Base-by-base conservation (phyloP, 2,797 vertebrate genomes). In the Danio aesculapii region DNA sequence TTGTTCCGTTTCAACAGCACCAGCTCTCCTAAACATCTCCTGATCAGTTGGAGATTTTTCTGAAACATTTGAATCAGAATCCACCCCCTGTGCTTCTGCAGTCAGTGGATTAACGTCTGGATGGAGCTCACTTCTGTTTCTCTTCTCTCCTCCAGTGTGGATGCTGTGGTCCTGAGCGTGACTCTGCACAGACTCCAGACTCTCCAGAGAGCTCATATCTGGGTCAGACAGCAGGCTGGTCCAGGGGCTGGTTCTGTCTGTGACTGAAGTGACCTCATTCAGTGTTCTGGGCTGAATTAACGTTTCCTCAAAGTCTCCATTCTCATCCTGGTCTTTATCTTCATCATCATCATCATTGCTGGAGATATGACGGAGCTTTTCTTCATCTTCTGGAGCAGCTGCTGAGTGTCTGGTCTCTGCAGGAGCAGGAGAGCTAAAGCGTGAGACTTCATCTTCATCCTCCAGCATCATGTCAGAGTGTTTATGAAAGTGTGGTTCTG, bases 181-280 rank as follows among this genome's bases (percentile, higher is more conserved):
- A 9, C 71, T 81, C 4, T 84, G 90, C 14, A 86, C 81, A 16
- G 2, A n/a, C 61, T 90, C 82, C 0, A 79, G 46, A 64, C 90
- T 91, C 66, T 89, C 91, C 8, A 89, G 84, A 75, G 90, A 89
- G 57, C 81, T 87, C 16, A 86, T 80, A 44, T 95, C 95, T 0
- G 67, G 87, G 57, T 97, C 96, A 3, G 97, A 98, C 10, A 95
- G 0, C 46, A 97, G 73, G 80, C 97, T 99, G 86, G 96, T 98
- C 98, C 97, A 98, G 13, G 97, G 96, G 63, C 97, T 99, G 44
- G 96, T 99, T 92, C 86, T 95, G 81, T 98, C 97, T 0, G 96
- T 98, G 69, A 95, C 0, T 0, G 93, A 94, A 0, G 95, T 98
- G 50, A 99, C 84, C 77, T 99, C 98, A 21, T 99, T 99, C 3